Percentiles rank a stretch among this genome's conserved stretches.
Conservation (phyloP, 2,888 invertebrate genomes). For the Agrilus biguttatus region DNA sequence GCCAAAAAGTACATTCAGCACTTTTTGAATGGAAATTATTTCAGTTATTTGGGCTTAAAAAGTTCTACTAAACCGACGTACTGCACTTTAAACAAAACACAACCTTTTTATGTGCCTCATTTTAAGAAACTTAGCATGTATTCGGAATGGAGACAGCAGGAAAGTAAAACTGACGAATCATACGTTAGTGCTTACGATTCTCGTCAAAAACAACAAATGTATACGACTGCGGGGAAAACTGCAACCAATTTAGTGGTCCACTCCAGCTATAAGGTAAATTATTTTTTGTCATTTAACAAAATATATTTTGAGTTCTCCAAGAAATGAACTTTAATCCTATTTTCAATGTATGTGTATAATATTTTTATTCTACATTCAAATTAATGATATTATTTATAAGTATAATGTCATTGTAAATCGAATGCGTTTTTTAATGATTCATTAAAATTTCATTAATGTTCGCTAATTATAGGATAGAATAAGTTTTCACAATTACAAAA, state of each 20-base stretch:
- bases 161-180: conserved; percentile 28
- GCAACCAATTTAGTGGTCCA: conserved; percentile 26
- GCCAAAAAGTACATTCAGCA: conserved; percentile 81
- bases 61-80: conserved; percentile 84
- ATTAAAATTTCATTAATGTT: too few relatives aligned
- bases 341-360: too few relatives aligned
- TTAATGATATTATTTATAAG: too few relatives aligned
- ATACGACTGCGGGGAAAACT: conserved; percentile 43
- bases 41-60: conserved; percentile 81
- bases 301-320: too few relatives aligned
- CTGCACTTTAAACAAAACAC: conserved; percentile 84
- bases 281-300: neutral
- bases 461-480: too few relatives aligned
- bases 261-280: conserved; percentile 31
- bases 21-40: conserved; percentile 80
- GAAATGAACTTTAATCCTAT: too few relatives aligned
- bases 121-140: conserved; percentile 91
- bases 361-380: too few relatives aligned
- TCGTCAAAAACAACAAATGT: conserved; percentile 50
- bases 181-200: conserved; percentile 52
- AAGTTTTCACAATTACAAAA: too few relatives aligned
- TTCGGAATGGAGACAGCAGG: conserved; percentile 65
- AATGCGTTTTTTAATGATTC: too few relatives aligned
- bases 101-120: conserved; percentile 87
- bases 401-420: too few relatives aligned